These are phyloP conservation scores for Lepas anatifera DNA, from an alignment of 2,888 invertebrate species.

Conservation along the genomic window DNA sequence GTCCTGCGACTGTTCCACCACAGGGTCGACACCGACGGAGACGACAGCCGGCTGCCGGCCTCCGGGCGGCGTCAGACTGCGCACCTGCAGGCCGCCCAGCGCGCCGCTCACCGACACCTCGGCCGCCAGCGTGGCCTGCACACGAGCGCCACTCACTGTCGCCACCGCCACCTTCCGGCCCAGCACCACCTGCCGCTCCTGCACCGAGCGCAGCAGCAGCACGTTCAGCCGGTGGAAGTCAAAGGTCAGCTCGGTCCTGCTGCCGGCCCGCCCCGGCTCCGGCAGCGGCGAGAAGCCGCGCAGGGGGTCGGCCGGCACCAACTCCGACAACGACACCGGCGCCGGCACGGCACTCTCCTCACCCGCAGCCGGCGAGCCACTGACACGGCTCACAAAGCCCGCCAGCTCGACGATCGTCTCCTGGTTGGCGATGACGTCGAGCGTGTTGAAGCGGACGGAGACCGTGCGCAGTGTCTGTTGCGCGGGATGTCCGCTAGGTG, in stretches of 20 bases:
- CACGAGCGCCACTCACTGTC: slow-evolving; percentile 78
- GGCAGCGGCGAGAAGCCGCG: background rate
- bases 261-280: no score
- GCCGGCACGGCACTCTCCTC: background rate
- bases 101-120: slow-evolving; percentile 45
- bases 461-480: background rate
- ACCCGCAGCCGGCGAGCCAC: slow-evolving; percentile 13
- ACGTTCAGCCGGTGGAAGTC: slow-evolving; percentile 51
- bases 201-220: slow-evolving; percentile 63
- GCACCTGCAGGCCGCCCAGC: slow-evolving; percentile 72
- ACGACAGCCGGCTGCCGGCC: slow-evolving; percentile 72
- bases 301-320: background rate
- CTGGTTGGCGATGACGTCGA: slow-evolving; percentile 91
- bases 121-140: slow-evolving; percentile 65
- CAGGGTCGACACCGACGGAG: slow-evolving; percentile 64
- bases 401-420: slow-evolving; percentile 87
- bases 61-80: slow-evolving; percentile 75
- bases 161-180: slow-evolving; percentile 88
- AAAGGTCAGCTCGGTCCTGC: background rate
- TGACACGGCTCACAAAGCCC: slow-evolving; percentile 56
- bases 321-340: background rate
- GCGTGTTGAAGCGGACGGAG: slow-evolving; percentile 56
- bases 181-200: slow-evolving; percentile 52
- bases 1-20: slow-evolving; percentile 27
- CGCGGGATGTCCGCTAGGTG: background rate